A percentile compares a stretch with the other conserved stretches of the same genome.
phyloP scores from a whole-genome alignment of 2,797 vertebrate genomes.

The Neomorphus geoffroyi region DNA sequence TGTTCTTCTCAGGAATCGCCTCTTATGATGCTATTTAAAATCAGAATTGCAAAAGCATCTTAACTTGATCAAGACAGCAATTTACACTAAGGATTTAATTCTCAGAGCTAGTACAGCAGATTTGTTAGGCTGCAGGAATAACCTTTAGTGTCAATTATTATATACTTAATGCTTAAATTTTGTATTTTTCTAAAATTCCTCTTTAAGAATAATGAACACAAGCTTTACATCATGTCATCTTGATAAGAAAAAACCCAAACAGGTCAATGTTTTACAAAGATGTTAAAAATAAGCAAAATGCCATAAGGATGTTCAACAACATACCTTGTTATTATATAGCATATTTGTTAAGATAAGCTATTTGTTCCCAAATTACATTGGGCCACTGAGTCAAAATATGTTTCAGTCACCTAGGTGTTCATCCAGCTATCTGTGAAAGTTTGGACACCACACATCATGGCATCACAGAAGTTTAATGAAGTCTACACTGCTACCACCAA shows the following conservation, averaged over 20 bases:
- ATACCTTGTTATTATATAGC: neutral
- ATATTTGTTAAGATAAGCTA: neutral
- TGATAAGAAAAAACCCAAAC: neutral
- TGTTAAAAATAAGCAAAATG: neutral
- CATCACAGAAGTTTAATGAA: neutral
- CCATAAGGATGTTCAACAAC: neutral
- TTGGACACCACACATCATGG: neutral
- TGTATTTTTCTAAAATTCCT: neutral
- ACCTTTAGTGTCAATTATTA: neutral
- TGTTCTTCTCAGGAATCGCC: neutral
- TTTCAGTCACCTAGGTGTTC: neutral
- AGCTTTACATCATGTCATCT: neutral
- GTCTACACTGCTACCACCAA: neutral
- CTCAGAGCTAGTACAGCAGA: neutral
- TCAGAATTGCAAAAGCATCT: neutral
- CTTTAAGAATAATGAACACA: neutral
- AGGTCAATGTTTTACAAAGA: neutral
- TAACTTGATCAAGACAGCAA: neutral
- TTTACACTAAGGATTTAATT: neutral
- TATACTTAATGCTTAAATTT: neutral
- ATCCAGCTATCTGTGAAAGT: neutral
- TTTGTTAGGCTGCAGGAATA: neutral
- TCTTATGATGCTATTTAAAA: neutral
- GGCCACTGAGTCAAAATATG: neutral
- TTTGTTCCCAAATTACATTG: neutral